Base-by-base conservation (phyloP, 2,888 invertebrate genomes). In the Perizoma affinitatum region DNA sequence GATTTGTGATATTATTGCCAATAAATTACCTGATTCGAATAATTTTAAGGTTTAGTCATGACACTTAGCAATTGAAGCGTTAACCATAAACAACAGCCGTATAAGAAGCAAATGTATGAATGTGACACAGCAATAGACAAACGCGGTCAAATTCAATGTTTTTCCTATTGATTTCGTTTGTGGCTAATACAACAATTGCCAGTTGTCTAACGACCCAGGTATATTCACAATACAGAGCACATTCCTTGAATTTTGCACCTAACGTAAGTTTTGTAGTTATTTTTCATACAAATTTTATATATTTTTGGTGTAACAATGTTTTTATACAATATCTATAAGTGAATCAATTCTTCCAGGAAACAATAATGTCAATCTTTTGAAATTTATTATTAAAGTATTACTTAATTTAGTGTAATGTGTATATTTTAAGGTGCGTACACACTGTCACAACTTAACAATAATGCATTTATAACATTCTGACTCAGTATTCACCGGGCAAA, bases 1-100 rank as follows among this genome's bases (percentile, higher is more conserved):
- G 69, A 82, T 87, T 88, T 88, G 87, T 88, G 85, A 88, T 87
- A 88, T 82, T 83, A 84, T 84, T 87, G 86, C 86, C 86, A 88
- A 87, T 86, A 86, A 71, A 68, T 66, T 58, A 75, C 74, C 69
- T 78, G 79, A 78, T 78, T 82, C 75, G 74, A 76, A 70, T 81
- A 80, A 72, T 74, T 75, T 70, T 73, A 73, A 72, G 74, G 71
- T 74, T 61, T 11, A 46, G 9, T 5, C 46, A 44, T 49, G 47
- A 47, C 47, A 54, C 40, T 8, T 34, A 40, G 47, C 47, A 54
- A 41, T 54, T 35, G 42, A 11, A 8, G 34, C 11, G 41, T 41
- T 34, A 22, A 72, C 58, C 46, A 58, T 34, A 22, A 45, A 35
- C 41, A n/a, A 35, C 34, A 5, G 35, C 35, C 8, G 22, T 22